These are phyloP conservation scores for Cartodere bifasciata DNA, from an alignment of 2,888 invertebrate species.

Conservation along the genomic window DNA sequence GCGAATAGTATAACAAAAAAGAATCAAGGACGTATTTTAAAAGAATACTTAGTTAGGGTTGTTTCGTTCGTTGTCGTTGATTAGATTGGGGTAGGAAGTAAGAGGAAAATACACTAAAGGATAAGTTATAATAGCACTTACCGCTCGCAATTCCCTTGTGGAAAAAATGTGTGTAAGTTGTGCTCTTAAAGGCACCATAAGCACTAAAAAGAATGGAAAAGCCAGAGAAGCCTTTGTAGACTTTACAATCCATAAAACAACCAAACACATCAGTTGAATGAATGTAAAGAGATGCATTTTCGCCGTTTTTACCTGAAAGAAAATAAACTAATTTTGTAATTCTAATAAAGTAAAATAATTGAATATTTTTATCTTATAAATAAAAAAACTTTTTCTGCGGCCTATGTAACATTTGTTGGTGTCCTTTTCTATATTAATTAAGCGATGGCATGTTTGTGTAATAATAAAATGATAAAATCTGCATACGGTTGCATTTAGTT, in stretches of 20 bases:
- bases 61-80: too few relatives aligned
- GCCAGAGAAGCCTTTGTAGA: constrained; percentile 79
- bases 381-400: too few relatives aligned
- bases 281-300: constrained; percentile 88
- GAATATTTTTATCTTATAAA: constrained; percentile 3
- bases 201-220: constrained; percentile 85
- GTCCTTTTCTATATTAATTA: too few relatives aligned
- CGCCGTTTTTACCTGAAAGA: constrained; percentile 63
- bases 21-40: too few relatives aligned
- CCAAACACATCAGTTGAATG: constrained; percentile 69
- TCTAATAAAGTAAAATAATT: background rate
- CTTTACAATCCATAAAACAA: constrained; percentile 76
- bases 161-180: constrained; percentile 63
- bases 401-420: too few relatives aligned
- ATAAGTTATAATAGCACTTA: constrained; percentile 41
- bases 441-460: too few relatives aligned
- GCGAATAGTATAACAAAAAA: too few relatives aligned
- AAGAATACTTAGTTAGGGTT: too few relatives aligned
- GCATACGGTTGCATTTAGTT: too few relatives aligned
- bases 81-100: too few relatives aligned
- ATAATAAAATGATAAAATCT: too few relatives aligned
- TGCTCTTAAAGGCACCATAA: constrained; percentile 80
- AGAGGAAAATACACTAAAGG: too few relatives aligned
- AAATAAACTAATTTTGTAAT: constrained; percentile 13
- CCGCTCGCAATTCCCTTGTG: constrained; percentile 70